Conservation (phyloP, 2,888 invertebrate genomes). For the Schrankia costaestrigalis region DNA sequence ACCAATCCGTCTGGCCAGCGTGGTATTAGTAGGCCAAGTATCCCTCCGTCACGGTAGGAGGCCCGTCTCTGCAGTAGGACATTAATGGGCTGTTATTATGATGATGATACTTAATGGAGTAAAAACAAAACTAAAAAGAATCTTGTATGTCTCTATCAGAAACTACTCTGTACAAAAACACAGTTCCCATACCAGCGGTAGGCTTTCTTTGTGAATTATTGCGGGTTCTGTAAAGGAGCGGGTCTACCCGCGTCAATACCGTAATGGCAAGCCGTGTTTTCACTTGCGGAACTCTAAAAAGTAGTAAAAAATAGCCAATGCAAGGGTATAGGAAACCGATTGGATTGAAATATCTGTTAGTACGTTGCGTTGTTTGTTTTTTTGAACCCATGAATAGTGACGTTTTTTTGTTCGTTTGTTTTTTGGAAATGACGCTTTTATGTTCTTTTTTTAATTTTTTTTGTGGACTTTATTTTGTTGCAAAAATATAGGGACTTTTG, state of each 20-base stretch:
- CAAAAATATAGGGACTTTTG: too few species aligned
- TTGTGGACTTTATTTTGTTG: too few species aligned
- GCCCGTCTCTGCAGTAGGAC: too few species aligned
- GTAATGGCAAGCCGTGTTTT: slow-evolving; percentile 64
- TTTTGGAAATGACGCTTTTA: too few species aligned
- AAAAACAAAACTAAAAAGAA: too few species aligned
- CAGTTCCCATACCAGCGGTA: slow-evolving; percentile 55
- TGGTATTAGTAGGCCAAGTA: too few species aligned
- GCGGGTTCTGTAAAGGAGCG: slow-evolving; percentile 56
- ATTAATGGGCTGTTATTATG: too few species aligned
- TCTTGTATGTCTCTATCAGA: slow-evolving; percentile 9
- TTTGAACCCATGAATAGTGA: slow-evolving; percentile 3
- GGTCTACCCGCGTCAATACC: slow-evolving; percentile 65
- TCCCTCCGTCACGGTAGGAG: too few species aligned
- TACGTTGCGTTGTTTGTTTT: slow-evolving; percentile 8
- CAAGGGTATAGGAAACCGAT: slow-evolving; percentile 40
- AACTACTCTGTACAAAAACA: slow-evolving; percentile 43
- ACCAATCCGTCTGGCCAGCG: too few species aligned
- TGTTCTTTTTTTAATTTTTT: too few species aligned
- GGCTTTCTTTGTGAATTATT: slow-evolving; percentile 77
- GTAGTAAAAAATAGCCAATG: slow-evolving; percentile 52
- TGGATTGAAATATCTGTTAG: slow-evolving; percentile 28
- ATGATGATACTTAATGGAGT: too few species aligned
- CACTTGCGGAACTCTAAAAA: slow-evolving; percentile 58
- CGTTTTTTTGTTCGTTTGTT: too few species aligned